Percentiles rank a stretch among this genome's conserved stretches.
These are phyloP conservation scores for Lepidocyrtinus sp. DNA, from an alignment of 2,888 invertebrate species.

Conservation along the genomic window DNA sequence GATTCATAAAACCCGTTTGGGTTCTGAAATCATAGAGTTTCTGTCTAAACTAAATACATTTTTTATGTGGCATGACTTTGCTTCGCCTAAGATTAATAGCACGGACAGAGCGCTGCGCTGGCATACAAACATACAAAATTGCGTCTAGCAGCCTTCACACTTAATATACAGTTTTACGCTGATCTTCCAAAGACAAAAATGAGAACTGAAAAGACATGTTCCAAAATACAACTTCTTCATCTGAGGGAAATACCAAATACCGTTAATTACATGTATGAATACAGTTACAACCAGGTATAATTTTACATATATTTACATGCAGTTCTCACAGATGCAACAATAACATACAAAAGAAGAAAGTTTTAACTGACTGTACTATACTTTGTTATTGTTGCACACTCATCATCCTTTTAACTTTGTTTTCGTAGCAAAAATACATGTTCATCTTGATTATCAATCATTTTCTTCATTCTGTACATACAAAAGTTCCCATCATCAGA, in stretches of 20 bases:
- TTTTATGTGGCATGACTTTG: background rate
- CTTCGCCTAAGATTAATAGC: conserved; percentile 15
- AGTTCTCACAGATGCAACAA: background rate
- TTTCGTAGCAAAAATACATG: conserved; percentile 53
- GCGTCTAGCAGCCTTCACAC: background rate
- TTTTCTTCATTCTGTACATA: conserved; percentile 1
- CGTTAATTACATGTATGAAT: no score
- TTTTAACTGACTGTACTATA: background rate
- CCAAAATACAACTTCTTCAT: no score
- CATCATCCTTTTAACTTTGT: background rate
- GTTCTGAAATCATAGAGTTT: background rate
- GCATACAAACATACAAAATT: conserved; percentile 56
- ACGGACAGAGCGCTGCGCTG: conserved; percentile 21
- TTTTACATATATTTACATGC: background rate
- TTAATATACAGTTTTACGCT: background rate
- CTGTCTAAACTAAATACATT: background rate
- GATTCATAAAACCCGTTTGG: background rate
- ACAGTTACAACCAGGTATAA: background rate
- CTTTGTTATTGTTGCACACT: background rate
- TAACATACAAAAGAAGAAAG: background rate
- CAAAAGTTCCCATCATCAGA: background rate
- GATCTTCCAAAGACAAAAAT: background rate
- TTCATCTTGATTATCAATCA: conserved; percentile 51
- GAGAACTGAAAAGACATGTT: background rate
- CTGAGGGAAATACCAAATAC: no score